These are phyloP conservation scores for Acanthosepion lycidas DNA, from an alignment of 2,888 invertebrate species.

Conservation along the genomic window DNA sequence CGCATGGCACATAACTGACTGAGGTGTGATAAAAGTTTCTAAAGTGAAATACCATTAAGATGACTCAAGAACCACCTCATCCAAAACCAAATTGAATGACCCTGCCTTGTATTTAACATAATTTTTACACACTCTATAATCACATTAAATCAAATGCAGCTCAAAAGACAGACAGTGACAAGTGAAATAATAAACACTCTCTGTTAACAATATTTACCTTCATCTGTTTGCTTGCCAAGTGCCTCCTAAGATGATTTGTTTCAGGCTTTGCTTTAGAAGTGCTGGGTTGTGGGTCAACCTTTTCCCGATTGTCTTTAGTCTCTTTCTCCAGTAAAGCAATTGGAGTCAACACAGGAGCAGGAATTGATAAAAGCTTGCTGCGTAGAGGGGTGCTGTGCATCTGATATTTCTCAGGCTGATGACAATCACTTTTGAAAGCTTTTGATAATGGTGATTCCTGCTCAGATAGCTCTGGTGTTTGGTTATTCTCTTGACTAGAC, in stretches of 20 bases:
- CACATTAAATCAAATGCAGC: no score
- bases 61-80: no score
- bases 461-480: neutral
- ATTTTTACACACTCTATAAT: no score
- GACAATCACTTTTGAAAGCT: neutral
- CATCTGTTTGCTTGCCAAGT: neutral
- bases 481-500: neutral
- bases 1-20: no score
- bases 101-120: no score
- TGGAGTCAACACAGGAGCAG: constrained; percentile 57
- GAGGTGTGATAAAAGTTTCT: no score
- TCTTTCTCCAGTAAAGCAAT: constrained; percentile 51
- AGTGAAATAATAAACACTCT: neutral
- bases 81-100: no score
- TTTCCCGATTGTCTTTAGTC: neutral
- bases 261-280: constrained; percentile 46
- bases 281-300: constrained; percentile 8
- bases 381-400: constrained; percentile 48
- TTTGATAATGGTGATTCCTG: neutral
- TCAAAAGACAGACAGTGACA: neutral
- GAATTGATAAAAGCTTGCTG: constrained; percentile 58
- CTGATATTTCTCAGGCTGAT: neutral
- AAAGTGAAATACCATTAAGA: no score
- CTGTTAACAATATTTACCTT: neutral
- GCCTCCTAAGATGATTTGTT: constrained; percentile 50